A percentile compares a stretch with the other conserved stretches of the same genome.
Conservation (phyloP, 2,888 invertebrate genomes). For the Calliphora vomitoria region DNA sequence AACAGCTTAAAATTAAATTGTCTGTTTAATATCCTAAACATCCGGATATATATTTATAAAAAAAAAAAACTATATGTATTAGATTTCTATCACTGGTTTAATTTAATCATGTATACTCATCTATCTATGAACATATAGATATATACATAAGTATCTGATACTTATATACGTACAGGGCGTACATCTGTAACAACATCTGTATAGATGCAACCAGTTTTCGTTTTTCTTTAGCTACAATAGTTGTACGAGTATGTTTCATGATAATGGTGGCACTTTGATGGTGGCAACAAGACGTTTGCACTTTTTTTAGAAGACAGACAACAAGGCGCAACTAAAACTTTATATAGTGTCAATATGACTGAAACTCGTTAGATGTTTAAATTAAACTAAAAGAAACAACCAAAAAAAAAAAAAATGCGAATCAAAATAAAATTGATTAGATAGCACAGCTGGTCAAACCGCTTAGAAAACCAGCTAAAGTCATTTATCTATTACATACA, state of each 20-base stretch:
- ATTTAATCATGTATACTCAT: conserved; percentile 36
- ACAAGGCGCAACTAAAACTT: conserved; percentile 61
- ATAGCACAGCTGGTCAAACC: conserved; percentile 58
- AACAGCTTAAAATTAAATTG: background rate
- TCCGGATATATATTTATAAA: conserved; percentile 7
- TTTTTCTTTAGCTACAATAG: conserved; percentile 2
- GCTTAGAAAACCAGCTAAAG: conserved; percentile 53
- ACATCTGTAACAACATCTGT: conserved; percentile 25
- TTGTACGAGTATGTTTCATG: background rate
- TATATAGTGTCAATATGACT: conserved; percentile 52
- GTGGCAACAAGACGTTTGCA: conserved; percentile 57
- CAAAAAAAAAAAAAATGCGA: conserved; percentile 22
- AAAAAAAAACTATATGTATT: background rate
- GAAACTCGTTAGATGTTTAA: conserved; percentile 63
- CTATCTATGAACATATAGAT: background rate
- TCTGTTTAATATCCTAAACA: background rate
- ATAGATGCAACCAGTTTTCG: conserved; percentile 46
- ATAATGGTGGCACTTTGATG: conserved; percentile 52
- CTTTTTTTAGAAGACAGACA: conserved; percentile 56
- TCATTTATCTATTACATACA: conserved; percentile 36
- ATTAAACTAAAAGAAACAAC: conserved; percentile 23
- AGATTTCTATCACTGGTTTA: conserved; percentile 35
- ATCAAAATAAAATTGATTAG: conserved; percentile 63
- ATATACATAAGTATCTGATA: background rate
- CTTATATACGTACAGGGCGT: background rate